Base-by-base conservation (phyloP, 2,113 vertebrate species). In the Callopanchax toddi region DNA sequence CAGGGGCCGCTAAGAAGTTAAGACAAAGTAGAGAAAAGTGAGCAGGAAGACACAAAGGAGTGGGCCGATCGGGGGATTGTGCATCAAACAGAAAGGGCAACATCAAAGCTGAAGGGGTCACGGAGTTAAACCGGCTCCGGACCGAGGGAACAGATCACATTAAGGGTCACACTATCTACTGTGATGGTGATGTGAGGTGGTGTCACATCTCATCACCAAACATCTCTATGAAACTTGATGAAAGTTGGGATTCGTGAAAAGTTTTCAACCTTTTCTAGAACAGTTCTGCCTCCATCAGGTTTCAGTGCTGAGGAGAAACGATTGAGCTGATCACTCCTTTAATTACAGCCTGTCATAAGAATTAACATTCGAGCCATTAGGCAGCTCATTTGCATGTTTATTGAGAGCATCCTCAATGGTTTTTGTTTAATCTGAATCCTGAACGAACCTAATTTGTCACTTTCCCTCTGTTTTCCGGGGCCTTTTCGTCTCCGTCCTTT, bases 371-470 rank as follows among this genome's bases (percentile, higher is more conserved):
- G 79, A 54, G 22, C 76, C 60, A 81, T 90, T 89, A 85, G 80
- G 76, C 71, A 70, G 70, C 83, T 87, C 78, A 87, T 90, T 85
- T 89, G 82, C 85, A 87, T 84, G 78, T 87, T 90, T 86, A 89
- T 89, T 78, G 73, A 89, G 78, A 67, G 69, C 67, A 26, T 79
- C 68, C 42, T 75, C 57, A 57, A 40, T 59, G 54, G 61, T 66
- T 60, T 11, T 37, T 37, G 36, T 37, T 11, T 13, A 37, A 12
- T 37, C 12, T 37, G 11, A 37, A 37, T 37, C 36, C 32, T 6
- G 5, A 36, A 20, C 13, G 2, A 36, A 12, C 29, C 13, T 20
- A 53, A 26, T 26, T 15, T 3, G 34, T 74, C 43, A 25, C 15
- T 8, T 62, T 1, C 32, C 17, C 26, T 6, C 29, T 8, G 15